Evolutionary conservation across 2,888 invertebrate species (phyloP), one percentile per base, ranked within the genome.

Genomic region (Sturmia bella): DNA sequence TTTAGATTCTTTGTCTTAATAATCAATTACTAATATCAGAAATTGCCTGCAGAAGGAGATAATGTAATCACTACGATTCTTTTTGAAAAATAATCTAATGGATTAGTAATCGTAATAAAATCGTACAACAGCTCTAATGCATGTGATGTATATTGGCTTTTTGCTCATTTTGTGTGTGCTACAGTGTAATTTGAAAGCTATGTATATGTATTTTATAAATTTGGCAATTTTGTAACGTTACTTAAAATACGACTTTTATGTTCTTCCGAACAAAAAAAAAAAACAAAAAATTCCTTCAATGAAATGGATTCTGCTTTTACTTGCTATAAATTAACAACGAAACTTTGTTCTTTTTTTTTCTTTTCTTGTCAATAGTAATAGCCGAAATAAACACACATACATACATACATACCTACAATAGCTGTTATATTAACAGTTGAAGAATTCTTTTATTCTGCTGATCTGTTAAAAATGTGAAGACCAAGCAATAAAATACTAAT

Each of bases 351-450:
- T 70, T n/a, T n/a, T n/a, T n/a, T n/a, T n/a, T n/a, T n/a, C n/a
- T n/a, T n/a, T n/a, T n/a, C n/a, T n/a, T n/a, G n/a, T 64, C 69
- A 54, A 45, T 69, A 45, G 24, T 43, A 59, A 63, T 41, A 54
- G 27, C 52, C 5, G 17, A 63, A 70, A 77, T 19, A 59, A 56
- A 39, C 39, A 69, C 56, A 27, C n/a, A n/a, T n/a, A n/a, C n/a
- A n/a, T n/a, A n/a, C n/a, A n/a, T n/a, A n/a, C n/a, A n/a, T n/a
- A n/a, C n/a, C n/a, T n/a, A n/a, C 3, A 21, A 21, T 24, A 70
- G 21, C 78, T 82, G 78, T 78, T 82, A 78, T 78, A 82, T 82
- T 78, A 82, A 75, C 82, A 82, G 82, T 75, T 77, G 21, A 37
- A n/a, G 32, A 41, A 32, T 41, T 69, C 24, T 37, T 70, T 63